Conservation (phyloP, 1,140 invertebrate species). For the Radopholus similis region DNA sequence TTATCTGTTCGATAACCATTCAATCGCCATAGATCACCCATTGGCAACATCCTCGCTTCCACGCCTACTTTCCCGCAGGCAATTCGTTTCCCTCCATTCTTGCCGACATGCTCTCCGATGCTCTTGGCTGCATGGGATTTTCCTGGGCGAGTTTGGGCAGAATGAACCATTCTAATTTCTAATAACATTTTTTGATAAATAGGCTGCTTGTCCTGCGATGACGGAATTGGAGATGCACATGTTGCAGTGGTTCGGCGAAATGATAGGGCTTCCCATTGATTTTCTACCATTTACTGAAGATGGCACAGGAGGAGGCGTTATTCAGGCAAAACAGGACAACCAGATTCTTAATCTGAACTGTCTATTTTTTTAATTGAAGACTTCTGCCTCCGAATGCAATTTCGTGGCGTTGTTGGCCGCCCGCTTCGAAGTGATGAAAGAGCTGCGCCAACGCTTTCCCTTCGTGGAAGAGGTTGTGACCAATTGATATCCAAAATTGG, state of each 20-base stretch:
- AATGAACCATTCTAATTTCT: background rate
- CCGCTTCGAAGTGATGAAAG: constrained; percentile 82
- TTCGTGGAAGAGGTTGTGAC: constrained; percentile 93
- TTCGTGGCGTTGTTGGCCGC: constrained; percentile 91
- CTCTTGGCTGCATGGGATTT: constrained; percentile 93
- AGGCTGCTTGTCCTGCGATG: constrained; percentile 87
- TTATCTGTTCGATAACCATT: background rate
- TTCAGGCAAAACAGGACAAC: constrained; percentile 61
- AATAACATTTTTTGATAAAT: constrained; percentile 13
- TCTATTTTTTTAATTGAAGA: constrained; percentile 65
- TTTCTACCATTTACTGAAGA: constrained; percentile 65
- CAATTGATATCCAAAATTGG: no score
- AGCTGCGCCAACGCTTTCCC: constrained; percentile 81
- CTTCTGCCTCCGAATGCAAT: constrained; percentile 93
- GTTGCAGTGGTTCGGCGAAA: constrained; percentile 86
- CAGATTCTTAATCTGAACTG: background rate
- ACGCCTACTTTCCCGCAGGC: constrained; percentile 96
- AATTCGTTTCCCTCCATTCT: constrained; percentile 95
- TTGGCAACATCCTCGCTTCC: constrained; percentile 98
- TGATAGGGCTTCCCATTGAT: constrained; percentile 65
- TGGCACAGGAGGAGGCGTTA: constrained; percentile 65
- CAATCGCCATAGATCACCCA: constrained; percentile 74
- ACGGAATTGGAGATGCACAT: constrained; percentile 95
- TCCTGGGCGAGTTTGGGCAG: constrained; percentile 79
- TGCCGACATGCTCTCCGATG: constrained; percentile 92